Base-by-base conservation (phyloP, 2,113 vertebrate genomes). In the Sylvia atricapilla region DNA sequence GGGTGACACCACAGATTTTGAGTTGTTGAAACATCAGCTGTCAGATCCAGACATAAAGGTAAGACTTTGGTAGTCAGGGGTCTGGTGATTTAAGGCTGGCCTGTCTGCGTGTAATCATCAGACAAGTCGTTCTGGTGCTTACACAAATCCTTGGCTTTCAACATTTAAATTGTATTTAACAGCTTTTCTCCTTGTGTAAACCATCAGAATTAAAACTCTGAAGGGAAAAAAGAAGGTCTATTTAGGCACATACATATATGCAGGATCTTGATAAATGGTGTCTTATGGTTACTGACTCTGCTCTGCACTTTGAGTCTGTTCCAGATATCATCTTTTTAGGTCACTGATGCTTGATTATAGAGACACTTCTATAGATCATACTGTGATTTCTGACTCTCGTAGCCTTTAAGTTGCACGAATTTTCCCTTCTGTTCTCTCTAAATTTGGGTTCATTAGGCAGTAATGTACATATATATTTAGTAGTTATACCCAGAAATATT, bases 41-140 rank as follows among this genome's bases (percentile, higher is more conserved):
- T 97, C 97, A 76, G 99, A 99, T 97, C 98, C 99, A 16, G 99
- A 99, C 11, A 99, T 99, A 87, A 99, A 99, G 98, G 99, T 99
- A 98, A 84, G 87, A 47, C 7, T 37, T 30, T 47, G 46, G 25
- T 49, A 67, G 27, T n/a, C 8, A 9, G 15, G 22, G n/a, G 9
- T 53, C 35, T 77, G 52, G 20, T 21, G 19, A 13, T 39, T 31
- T 86, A 25, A 62, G 24, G 17, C 27, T 84, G 0, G 0, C 16
- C 24, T 49, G 13, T 21, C 13, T 28, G 23, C 55, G 14, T 58
- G 11, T 39, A 37, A 21, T 66, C 22, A 23, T 52, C 20, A 49
- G 39, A 22, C 13, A 22, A 15, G 31, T 35, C 11, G 4, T 59
- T 55, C 21, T 63, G 46, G 15, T 75, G 37, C 49, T 67, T 68